Evolutionary conservation across 2,888 invertebrate genomes (phyloP).

Genomic region (Mimachlamys varia): DNA sequence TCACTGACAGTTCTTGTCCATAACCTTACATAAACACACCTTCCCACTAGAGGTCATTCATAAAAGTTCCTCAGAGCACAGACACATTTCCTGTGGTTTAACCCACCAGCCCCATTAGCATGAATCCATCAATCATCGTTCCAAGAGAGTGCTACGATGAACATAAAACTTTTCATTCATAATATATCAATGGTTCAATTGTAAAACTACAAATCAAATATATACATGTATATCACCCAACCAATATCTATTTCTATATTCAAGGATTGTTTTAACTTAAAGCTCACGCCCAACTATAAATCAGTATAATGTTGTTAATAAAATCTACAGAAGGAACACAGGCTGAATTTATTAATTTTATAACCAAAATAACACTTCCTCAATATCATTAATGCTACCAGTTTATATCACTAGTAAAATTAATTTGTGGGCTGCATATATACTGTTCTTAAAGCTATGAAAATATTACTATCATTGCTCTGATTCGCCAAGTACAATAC

Average conservation of each 20-base stretch:
- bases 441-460: no score
- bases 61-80: not conserved
- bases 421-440: no score
- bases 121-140: not conserved
- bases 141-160: not conserved
- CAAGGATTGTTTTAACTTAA: not conserved
- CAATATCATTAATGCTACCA: no score
- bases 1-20: not conserved
- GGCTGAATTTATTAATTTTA: no score
- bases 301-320: not conserved
- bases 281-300: not conserved
- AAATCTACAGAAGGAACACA: no score
- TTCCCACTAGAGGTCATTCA: slow-evolving; percentile 24
- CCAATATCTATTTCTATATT: not conserved
- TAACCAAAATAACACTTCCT: no score
- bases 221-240: not conserved
- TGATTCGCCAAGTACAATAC: no score
- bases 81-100: not conserved
- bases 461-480: no score
- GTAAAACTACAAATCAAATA: not conserved
- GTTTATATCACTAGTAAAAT: no score
- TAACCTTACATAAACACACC: not conserved
- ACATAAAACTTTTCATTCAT: slow-evolving; percentile 1
- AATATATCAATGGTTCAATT: not conserved
- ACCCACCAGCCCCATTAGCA: not conserved